Conservation (phyloP, 2,888 invertebrate genomes). For the Diarsia brunnea region DNA sequence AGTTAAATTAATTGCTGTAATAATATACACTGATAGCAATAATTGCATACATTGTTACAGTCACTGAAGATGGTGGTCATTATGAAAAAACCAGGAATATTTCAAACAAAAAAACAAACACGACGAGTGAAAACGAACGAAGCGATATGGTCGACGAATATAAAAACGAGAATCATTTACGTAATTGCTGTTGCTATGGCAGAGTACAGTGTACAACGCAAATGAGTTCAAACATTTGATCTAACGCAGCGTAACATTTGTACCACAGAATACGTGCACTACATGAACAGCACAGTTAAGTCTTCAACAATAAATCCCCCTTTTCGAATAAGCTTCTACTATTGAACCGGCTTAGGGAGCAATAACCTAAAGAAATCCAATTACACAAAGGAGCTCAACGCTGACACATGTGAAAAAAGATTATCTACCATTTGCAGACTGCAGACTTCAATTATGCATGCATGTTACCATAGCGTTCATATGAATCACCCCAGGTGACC, state of each 20-base stretch:
- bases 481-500: constrained; percentile 74
- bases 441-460: constrained; percentile 65
- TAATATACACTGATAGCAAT: constrained; percentile 63
- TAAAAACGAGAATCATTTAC: constrained; percentile 69
- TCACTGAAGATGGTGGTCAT: constrained; percentile 66
- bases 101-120: constrained; percentile 59
- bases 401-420: constrained; percentile 76
- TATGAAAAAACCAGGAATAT: constrained; percentile 54
- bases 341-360: constrained; percentile 69
- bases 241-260: constrained; percentile 66
- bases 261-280: constrained; percentile 60
- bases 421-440: constrained; percentile 73
- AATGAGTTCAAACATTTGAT: constrained; percentile 68
- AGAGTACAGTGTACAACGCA: constrained; percentile 58
- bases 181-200: constrained; percentile 76
- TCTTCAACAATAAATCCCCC: constrained; percentile 56
- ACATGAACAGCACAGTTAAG: constrained; percentile 42
- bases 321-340: constrained; percentile 60
- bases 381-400: constrained; percentile 77
- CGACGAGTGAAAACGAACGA: constrained; percentile 67
- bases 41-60: constrained; percentile 70
- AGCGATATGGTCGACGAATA: constrained; percentile 67
- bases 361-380: constrained; percentile 81
- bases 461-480: constrained; percentile 61
- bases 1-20: constrained; percentile 60